These are phyloP conservation scores for Isaurus tuberculatus DNA, from an alignment of 92 coral and sea anemone species.

Conservation along the genomic window DNA sequence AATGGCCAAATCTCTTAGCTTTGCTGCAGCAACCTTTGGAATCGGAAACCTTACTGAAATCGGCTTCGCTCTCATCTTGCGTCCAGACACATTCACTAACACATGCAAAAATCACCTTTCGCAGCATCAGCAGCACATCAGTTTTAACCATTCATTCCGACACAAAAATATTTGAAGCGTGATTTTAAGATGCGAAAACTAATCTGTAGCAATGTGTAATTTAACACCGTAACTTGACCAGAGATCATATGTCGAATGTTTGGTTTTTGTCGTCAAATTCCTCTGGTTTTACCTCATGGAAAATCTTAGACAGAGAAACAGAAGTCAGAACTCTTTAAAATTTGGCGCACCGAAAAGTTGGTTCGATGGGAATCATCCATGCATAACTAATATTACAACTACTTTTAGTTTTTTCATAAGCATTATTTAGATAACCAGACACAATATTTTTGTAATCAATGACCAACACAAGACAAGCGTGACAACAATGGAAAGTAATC, in stretches of 20 bases:
- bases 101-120: constrained; percentile 20
- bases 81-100: constrained; percentile 6
- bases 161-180: constrained; percentile 7
- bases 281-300: not conserved
- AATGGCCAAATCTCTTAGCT: constrained; percentile 82
- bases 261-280: not conserved
- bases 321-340: constrained; percentile 53
- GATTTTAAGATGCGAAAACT: constrained; percentile 19
- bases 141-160: constrained; percentile 37
- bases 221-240: constrained; percentile 19
- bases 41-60: constrained; percentile 79
- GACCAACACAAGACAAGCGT: constrained; percentile 1
- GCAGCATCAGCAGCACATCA: constrained; percentile 25
- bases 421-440: constrained; percentile 28
- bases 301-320: constrained; percentile 31
- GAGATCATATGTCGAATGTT: constrained; percentile 23
- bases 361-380: constrained; percentile 49
- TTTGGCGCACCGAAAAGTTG: constrained; percentile 44
- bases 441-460: constrained; percentile 31
- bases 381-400: constrained; percentile 42
- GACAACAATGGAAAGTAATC: constrained; percentile 9
- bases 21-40: constrained; percentile 77
- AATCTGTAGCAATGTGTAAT: constrained; percentile 13
- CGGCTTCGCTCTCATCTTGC: constrained; percentile 58
- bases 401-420: constrained; percentile 18